A percentile compares a stretch with the other conserved stretches of the same genome.
Conservation (phyloP, 2,113 vertebrate species). For the Elanus axillaris region DNA sequence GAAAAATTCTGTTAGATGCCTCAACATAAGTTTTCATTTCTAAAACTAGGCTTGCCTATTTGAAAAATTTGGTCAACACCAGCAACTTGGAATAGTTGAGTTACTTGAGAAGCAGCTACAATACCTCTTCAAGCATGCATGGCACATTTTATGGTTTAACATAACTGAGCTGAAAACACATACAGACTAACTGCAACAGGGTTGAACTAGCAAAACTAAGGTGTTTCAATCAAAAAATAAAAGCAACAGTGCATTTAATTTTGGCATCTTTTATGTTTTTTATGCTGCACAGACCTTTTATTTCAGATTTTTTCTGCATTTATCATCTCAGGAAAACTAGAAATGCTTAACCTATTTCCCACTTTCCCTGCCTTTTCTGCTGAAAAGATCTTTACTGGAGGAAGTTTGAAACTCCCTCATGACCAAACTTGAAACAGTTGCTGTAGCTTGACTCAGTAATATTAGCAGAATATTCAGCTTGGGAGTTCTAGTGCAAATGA, state of each 20-base stretch:
- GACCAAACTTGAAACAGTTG: background rate
- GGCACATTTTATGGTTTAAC: background rate
- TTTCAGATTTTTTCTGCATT: background rate
- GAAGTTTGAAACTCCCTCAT: background rate
- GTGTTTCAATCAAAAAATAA: background rate
- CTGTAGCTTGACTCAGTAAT: background rate
- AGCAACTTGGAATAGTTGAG: background rate
- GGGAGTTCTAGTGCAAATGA: background rate
- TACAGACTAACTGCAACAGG: background rate
- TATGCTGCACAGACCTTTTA: background rate
- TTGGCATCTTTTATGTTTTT: background rate
- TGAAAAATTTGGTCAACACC: background rate
- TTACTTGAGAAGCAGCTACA: background rate
- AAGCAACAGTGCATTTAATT: background rate
- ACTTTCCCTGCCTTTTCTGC: background rate
- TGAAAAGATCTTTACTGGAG: background rate
- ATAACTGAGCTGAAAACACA: accelerated
- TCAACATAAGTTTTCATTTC: background rate
- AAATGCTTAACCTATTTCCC: background rate
- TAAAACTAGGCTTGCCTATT: background rate
- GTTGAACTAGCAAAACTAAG: background rate
- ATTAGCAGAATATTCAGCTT: background rate
- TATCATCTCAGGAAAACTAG: background rate
- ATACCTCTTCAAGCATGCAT: accelerated
- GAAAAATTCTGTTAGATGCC: background rate